Conservation (phyloP, 37 sponge, comb jelly and placozoan genomes). For the Cliona cf. orientalis region DNA sequence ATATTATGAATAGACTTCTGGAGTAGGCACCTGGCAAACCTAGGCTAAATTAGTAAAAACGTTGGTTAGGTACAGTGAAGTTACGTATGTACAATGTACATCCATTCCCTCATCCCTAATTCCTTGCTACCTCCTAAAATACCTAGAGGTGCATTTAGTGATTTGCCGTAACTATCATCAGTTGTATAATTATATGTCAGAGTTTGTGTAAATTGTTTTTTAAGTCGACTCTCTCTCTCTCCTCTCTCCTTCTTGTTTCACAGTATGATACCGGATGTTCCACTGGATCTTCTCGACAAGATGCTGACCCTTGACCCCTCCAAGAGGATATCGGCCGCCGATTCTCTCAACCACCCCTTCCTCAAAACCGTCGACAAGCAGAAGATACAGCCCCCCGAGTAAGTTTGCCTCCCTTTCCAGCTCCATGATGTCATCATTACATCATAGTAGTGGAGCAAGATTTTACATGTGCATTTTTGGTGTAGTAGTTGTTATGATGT, state of each 20-base stretch:
- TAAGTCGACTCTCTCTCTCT: neutral
- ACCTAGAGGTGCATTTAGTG: neutral
- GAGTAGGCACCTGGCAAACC: no score
- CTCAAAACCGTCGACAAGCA: constrained; percentile 65
- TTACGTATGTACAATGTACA: no score
- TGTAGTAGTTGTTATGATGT: neutral
- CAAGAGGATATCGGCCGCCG: constrained; percentile 83
- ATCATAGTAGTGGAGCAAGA: no score
- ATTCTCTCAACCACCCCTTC: constrained; percentile 88
- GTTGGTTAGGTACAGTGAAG: no score
- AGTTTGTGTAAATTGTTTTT: neutral
- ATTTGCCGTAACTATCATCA: neutral
- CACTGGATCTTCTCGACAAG: constrained; percentile 91
- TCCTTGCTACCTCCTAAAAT: no score
- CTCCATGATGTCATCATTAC: no score
- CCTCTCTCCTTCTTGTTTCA: neutral
- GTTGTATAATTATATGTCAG: no score
- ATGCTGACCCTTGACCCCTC: constrained; percentile 89
- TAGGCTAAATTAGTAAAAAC: no score
- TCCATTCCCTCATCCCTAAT: no score
- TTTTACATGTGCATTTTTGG: constrained; percentile 7
- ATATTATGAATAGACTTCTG: no score
- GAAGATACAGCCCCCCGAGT: constrained; percentile 68
- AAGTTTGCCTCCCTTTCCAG: constrained; percentile 16
- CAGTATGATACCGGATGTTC: constrained; percentile 80